Evolutionary conservation across 1,140 invertebrate genomes (phyloP).

Genomic region (Drosophila elegans): DNA sequence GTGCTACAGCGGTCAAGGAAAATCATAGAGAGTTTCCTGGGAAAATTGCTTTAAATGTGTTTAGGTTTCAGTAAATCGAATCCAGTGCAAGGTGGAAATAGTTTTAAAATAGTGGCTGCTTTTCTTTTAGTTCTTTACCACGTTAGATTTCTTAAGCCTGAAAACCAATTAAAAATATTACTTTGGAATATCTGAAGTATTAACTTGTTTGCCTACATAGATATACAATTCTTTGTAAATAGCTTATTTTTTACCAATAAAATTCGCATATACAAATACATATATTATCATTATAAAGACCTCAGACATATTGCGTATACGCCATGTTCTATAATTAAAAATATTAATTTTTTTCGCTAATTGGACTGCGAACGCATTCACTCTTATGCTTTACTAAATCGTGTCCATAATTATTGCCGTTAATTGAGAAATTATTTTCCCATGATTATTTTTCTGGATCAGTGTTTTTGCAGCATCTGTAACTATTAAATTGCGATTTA

Average conservation of each 20-base stretch:
- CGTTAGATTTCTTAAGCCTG: too few relatives aligned
- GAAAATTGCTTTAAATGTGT: constrained; percentile 26
- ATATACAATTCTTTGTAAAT: too few relatives aligned
- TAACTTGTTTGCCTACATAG: too few relatives aligned
- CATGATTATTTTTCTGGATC: constrained; percentile 28
- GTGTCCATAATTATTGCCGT: constrained; percentile 2
- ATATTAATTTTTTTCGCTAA: constrained; percentile 19
- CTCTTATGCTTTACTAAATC: constrained; percentile 5
- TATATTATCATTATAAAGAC: not conserved
- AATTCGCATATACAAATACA: not conserved
- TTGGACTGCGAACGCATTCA: constrained; percentile 17
- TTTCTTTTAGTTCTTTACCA: not conserved
- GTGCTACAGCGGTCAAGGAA: constrained; percentile 29
- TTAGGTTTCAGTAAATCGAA: constrained; percentile 26
- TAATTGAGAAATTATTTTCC: constrained; percentile 9
- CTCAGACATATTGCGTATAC: constrained; percentile 20
- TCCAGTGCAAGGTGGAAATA: constrained; percentile 7
- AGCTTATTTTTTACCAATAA: not conserved
- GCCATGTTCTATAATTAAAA: constrained; percentile 6
- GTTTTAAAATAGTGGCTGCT: constrained; percentile 5
- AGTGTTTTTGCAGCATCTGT: constrained; percentile 2
- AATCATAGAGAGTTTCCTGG: constrained; percentile 30
- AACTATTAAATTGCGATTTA: constrained; percentile 1
- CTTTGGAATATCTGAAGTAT: too few relatives aligned
- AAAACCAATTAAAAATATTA: too few relatives aligned